Percentiles rank a stretch among this genome's conserved stretches.
Conservation (phyloP, 2,113 vertebrate species). For the Glaucomys volans region DNA sequence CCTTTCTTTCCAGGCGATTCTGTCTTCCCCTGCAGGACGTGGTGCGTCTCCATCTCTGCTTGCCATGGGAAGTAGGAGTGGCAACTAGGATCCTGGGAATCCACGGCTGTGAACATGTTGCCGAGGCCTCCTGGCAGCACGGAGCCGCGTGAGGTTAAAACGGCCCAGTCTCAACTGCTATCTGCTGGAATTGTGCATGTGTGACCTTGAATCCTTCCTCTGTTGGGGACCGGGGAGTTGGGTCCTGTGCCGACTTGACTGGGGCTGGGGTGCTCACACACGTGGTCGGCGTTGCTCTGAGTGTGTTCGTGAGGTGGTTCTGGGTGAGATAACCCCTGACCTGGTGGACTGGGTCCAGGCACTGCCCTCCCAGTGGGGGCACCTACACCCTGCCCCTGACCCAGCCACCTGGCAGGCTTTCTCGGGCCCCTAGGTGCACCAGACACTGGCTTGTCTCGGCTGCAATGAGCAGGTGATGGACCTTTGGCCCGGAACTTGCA, state of each 20-base stretch:
- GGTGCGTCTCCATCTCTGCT: background rate
- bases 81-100: accelerated
- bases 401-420: too few species aligned
- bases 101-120: too few species aligned
- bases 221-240: background rate
- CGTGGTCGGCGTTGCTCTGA: background rate
- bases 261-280: background rate
- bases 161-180: accelerated
- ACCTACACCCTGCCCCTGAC: too few species aligned
- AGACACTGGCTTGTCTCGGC: background rate
- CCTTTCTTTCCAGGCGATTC: background rate
- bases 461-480: background rate
- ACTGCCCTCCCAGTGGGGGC: background rate
- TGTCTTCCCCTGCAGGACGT: background rate
- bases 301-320: background rate
- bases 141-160: accelerated
- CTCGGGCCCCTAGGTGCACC: accelerated
- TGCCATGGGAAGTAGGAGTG: too few species aligned
- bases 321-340: background rate
- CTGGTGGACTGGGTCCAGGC: background rate
- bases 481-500: background rate
- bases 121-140: background rate
- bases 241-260: background rate
- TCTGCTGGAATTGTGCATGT: accelerated
- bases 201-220: background rate